phyloP scores from a whole-genome alignment of 2,113 vertebrate genomes.

The Lethenteron camtschaticum region DNA sequence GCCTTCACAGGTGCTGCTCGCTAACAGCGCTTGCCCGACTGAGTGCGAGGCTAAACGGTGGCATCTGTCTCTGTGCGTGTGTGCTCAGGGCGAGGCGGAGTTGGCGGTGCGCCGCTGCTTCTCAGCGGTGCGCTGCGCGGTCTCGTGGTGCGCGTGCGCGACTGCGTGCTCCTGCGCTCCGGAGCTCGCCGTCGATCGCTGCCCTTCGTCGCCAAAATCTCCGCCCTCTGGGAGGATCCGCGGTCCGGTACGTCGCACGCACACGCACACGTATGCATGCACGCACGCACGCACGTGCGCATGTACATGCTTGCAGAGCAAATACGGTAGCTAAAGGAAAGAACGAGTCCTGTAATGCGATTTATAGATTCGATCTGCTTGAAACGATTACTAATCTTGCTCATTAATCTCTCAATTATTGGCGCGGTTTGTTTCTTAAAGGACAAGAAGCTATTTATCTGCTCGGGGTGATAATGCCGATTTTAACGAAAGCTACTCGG shows the following conservation, averaged over 20 bases:
- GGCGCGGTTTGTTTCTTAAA: too few species aligned
- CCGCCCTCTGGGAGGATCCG: slow-evolving; percentile 6
- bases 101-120: neutral
- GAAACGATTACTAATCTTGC: too few species aligned
- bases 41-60: too few species aligned
- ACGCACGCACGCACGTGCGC: neutral
- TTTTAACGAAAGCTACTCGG: too few species aligned
- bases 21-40: too few species aligned
- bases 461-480: too few species aligned
- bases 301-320: neutral
- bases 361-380: too few species aligned
- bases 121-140: neutral
- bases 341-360: too few species aligned
- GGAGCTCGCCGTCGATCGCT: neutral
- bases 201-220: slow-evolving; percentile 7
- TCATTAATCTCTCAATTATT: too few species aligned
- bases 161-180: slow-evolving; percentile 4
- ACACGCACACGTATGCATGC: neutral
- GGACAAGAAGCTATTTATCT: too few species aligned
- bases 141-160: neutral
- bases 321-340: neutral
- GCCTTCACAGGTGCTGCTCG: too few species aligned
- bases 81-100: slow-evolving; percentile 1
- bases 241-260: neutral
- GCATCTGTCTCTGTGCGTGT: neutral